Percentiles rank a stretch among this genome's conserved stretches.
Evolutionary conservation across 2,888 invertebrate genomes (phyloP).

Genomic region (Diaprepes abbreviatus): DNA sequence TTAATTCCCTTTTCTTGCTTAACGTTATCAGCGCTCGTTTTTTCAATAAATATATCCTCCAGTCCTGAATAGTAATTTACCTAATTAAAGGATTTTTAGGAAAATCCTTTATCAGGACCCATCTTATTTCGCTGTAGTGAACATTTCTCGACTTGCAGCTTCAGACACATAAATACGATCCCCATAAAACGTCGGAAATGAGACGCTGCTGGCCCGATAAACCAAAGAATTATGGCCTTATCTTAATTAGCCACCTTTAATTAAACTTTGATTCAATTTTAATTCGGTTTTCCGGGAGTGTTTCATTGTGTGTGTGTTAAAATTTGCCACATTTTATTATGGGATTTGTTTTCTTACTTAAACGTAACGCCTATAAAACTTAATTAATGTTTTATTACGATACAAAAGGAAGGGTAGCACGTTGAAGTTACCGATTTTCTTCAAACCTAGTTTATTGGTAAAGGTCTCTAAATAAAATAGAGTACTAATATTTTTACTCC

Average conservation of each 20-base stretch:
- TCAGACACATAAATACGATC: not conserved
- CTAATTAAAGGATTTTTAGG: conserved; percentile 3
- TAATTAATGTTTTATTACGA: no score
- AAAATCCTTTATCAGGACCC: not conserved
- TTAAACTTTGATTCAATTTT: conserved; percentile 32
- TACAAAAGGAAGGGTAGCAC: no score
- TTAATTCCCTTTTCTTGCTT: not conserved
- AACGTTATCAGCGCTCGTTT: not conserved
- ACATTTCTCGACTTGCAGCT: not conserved
- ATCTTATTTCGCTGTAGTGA: conserved; percentile 3
- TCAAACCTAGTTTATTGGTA: no score
- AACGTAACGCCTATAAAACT: no score
- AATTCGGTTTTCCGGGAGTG: conserved; percentile 16
- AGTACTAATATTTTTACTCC: no score
- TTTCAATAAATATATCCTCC: not conserved
- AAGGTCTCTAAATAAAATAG: no score
- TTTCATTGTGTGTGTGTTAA: no score
- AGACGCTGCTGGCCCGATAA: conserved; percentile 6
- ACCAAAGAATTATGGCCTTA: conserved; percentile 6
- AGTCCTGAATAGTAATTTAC: not conserved
- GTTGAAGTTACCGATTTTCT: no score
- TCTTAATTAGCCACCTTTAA: conserved; percentile 31
- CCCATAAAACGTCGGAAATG: not conserved
- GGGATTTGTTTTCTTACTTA: no score
- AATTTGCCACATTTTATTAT: no score